phyloP scores from a whole-genome alignment of 2,797 vertebrate species.

The Sebastes oblongus region DNA sequence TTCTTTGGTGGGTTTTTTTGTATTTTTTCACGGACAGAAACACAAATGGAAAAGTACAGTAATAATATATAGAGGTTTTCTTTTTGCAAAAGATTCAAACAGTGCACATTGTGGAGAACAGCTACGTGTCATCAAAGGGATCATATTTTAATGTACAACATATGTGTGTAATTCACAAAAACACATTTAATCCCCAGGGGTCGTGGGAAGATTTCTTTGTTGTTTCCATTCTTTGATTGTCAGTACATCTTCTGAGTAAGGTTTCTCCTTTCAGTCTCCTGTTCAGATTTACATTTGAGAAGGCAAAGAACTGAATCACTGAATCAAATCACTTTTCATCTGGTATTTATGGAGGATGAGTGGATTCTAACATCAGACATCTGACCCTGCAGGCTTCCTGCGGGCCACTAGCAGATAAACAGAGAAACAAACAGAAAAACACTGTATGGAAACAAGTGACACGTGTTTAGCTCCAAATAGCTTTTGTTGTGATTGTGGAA shows the following conservation, averaged over 20 bases:
- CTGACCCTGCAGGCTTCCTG: conserved; percentile 21
- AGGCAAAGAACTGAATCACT: background rate
- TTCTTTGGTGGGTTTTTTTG: background rate
- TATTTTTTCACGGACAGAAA: background rate
- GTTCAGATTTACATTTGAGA: conserved; percentile 1
- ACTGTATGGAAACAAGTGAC: background rate
- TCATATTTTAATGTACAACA: background rate
- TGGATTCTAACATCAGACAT: conserved; percentile 28
- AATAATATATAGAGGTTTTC: background rate
- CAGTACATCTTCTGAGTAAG: background rate
- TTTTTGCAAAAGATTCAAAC: background rate
- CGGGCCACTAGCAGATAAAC: background rate
- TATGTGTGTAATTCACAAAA: background rate
- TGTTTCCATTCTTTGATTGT: background rate
- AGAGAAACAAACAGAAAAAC: background rate
- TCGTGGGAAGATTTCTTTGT: background rate
- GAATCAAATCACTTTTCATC: conserved; percentile 1
- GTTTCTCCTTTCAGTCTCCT: background rate
- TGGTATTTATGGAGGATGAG: conserved; percentile 7
- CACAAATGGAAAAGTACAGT: background rate
- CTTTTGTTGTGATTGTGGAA: background rate
- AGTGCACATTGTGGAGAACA: background rate
- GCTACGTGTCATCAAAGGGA: background rate
- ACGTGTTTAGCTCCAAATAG: background rate
- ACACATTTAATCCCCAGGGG: background rate